phyloP scores from a whole-genome alignment of 2,113 vertebrate genomes.

The Shinisaurus crocodilurus region DNA sequence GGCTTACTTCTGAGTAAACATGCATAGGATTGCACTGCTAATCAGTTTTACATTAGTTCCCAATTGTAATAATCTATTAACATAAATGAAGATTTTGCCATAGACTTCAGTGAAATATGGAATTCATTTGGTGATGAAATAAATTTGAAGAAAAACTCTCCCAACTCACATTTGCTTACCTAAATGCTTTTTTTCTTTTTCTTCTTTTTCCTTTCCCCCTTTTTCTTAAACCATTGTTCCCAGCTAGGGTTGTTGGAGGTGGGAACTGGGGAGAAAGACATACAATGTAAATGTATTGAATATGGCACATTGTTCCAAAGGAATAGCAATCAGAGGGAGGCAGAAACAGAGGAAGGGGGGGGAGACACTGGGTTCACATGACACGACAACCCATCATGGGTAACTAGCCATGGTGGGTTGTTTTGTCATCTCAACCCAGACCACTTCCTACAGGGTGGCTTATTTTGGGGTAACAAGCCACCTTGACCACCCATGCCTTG shows the following conservation, averaged over 20 bases:
- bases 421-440: too few species aligned
- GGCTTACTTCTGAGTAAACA: neutral
- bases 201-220: neutral
- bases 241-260: neutral
- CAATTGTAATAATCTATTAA: neutral
- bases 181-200: neutral
- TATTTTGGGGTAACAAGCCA: too few species aligned
- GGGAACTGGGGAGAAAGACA: neutral
- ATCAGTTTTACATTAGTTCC: neutral
- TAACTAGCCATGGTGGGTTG: too few species aligned
- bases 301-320: too few species aligned
- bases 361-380: too few species aligned
- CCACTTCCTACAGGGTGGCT: too few species aligned
- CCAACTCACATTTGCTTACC: neutral
- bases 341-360: too few species aligned
- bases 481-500: too few species aligned
- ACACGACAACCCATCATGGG: too few species aligned
- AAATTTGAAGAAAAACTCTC: neutral
- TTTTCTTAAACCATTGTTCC: neutral
- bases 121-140: neutral
- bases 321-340: too few species aligned
- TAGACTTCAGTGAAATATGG: neutral
- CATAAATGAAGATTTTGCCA: neutral
- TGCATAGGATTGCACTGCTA: neutral
- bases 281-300: neutral